Conservation (phyloP, 2,888 invertebrate species). For the Rhogogaster chlorosoma region DNA sequence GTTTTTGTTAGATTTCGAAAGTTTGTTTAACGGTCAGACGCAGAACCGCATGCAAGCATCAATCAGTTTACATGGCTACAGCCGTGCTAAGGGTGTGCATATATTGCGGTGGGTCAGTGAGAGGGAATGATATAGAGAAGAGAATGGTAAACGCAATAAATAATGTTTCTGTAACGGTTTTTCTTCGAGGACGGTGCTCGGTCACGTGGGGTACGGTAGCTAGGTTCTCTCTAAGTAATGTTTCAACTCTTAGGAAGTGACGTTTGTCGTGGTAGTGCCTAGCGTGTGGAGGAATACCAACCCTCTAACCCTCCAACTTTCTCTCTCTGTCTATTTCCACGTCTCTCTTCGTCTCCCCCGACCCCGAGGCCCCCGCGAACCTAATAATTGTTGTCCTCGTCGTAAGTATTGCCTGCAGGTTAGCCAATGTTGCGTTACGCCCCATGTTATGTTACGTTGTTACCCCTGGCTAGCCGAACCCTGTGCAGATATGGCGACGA, state of each 20-base stretch:
- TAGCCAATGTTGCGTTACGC: neutral
- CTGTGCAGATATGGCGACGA: neutral
- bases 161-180: constrained; percentile 24
- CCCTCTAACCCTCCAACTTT: neutral
- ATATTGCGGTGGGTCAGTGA: constrained; percentile 6
- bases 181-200: neutral
- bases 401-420: constrained; percentile 57
- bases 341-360: constrained; percentile 37
- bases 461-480: neutral
- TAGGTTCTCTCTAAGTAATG: constrained; percentile 67
- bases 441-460: neutral
- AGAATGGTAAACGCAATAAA: neutral
- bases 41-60: neutral
- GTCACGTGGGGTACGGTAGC: neutral
- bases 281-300: constrained; percentile 48
- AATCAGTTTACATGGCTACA: neutral
- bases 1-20: neutral
- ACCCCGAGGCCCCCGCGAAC: constrained; percentile 50
- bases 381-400: constrained; percentile 72
- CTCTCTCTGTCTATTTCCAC: neutral
- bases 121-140: neutral
- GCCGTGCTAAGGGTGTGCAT: neutral
- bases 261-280: constrained; percentile 56
- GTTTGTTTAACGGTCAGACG: neutral
- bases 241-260: constrained; percentile 63